Evolutionary conservation across 2,888 invertebrate genomes (phyloP).

Genomic region (Melieria crassipennis): DNA sequence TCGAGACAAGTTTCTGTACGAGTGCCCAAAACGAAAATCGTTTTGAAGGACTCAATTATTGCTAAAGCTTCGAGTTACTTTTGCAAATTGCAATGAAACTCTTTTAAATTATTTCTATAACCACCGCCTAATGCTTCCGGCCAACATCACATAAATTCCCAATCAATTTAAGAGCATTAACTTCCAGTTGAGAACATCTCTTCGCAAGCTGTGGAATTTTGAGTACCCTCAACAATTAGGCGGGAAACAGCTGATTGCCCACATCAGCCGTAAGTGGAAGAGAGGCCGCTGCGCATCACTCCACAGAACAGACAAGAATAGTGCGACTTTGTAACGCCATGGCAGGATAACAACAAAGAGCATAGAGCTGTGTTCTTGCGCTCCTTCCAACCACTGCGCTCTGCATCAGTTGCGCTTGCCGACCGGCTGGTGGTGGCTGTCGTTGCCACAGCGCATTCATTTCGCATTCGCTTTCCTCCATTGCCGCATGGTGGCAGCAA

Average conservation of each 20-base stretch:
- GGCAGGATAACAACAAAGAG: conserved; percentile 42
- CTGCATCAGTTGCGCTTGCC: background rate
- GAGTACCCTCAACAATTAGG: conserved; percentile 38
- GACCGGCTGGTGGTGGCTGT: background rate
- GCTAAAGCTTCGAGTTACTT: too few relatives aligned
- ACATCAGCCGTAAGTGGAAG: background rate
- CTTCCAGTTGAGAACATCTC: too few relatives aligned
- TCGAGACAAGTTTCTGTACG: too few relatives aligned
- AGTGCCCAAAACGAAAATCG: too few relatives aligned
- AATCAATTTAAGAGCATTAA: background rate
- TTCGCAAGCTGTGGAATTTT: too few relatives aligned
- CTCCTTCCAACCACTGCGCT: background rate
- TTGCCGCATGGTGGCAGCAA: conserved; percentile 37
- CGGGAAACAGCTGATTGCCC: conserved; percentile 51
- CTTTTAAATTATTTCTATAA: too few relatives aligned
- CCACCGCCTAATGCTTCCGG: too few relatives aligned
- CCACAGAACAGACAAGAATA: conserved; percentile 34
- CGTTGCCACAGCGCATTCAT: background rate
- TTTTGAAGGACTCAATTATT: too few relatives aligned
- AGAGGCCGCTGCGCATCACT: background rate
- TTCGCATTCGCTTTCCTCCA: conserved; percentile 17
- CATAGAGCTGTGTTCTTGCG: background rate
- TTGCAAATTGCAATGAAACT: too few relatives aligned
- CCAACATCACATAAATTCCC: too few relatives aligned
- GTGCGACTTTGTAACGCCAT: conserved; percentile 43